Evolutionary conservation across 1,140 invertebrate species (phyloP).

Genomic region (Pachypsylla venusta): DNA sequence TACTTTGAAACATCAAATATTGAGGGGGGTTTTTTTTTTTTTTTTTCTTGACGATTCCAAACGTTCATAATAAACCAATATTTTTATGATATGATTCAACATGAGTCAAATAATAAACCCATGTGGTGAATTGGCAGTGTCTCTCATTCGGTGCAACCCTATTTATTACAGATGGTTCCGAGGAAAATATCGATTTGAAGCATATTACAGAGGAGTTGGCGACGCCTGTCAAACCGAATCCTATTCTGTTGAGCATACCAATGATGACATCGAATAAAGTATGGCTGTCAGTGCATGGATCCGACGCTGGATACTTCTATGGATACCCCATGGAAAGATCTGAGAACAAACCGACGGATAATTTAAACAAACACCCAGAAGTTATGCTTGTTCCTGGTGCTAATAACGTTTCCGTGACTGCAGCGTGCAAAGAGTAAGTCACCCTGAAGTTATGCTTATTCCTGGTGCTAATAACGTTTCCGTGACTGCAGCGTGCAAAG

Average conservation of each 20-base stretch:
- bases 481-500: conserved; percentile 37
- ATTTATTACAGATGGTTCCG: neutral
- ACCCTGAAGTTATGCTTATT: conserved; percentile 30
- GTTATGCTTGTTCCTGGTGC: conserved; percentile 35
- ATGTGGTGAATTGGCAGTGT: no score
- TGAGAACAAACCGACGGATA: conserved; percentile 7
- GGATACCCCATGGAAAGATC: conserved; percentile 35
- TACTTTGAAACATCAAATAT: no score
- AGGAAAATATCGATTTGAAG: neutral
- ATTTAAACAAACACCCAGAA: conserved; percentile 28
- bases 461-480: conserved; percentile 37
- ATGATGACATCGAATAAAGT: conserved; percentile 29
- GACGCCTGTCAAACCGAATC: conserved; percentile 11
- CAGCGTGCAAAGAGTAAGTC: conserved; percentile 37
- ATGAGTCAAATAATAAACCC: no score
- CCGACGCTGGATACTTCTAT: conserved; percentile 59
- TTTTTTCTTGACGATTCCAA: no score
- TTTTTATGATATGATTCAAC: no score
- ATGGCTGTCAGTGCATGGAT: conserved; percentile 45
- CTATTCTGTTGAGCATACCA: conserved; percentile 21
- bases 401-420: conserved; percentile 39
- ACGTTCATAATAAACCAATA: no score
- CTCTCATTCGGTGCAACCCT: neutral
- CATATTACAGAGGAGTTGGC: conserved; percentile 11
- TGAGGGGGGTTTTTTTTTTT: no score